These are phyloP conservation scores for Pimephales promelas DNA, from an alignment of 2,113 vertebrate species.

Conservation along the genomic window DNA sequence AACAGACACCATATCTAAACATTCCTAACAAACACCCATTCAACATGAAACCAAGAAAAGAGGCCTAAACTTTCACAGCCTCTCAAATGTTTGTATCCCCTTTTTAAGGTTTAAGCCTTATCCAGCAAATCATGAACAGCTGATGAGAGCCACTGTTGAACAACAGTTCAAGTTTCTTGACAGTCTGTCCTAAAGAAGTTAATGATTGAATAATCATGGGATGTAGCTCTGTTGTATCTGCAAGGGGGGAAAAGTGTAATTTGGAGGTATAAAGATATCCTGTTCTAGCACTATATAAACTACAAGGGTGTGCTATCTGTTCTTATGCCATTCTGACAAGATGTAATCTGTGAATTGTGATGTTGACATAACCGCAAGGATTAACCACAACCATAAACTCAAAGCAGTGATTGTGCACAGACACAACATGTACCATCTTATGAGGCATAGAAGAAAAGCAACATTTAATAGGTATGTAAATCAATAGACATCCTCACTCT, in stretches of 20 bases:
- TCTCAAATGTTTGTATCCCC: no score
- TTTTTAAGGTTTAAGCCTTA: no score
- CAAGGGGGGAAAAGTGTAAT: neutral
- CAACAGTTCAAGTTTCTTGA: neutral
- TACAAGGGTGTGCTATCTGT: neutral
- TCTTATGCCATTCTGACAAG: neutral
- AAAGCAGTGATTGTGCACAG: neutral
- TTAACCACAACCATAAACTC: neutral
- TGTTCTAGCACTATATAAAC: neutral
- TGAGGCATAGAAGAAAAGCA: conserved; percentile 45
- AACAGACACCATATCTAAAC: neutral
- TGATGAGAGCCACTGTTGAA: neutral
- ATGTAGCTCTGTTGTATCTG: neutral
- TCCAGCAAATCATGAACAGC: neutral
- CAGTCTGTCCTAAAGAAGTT: neutral
- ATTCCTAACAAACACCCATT: no score
- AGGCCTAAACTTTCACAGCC: no score
- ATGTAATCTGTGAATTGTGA: neutral
- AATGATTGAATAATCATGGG: conserved; percentile 24
- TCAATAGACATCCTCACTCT: conserved; percentile 47
- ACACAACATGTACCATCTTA: conserved; percentile 22
- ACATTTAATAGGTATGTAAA: conserved; percentile 55
- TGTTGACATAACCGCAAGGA: neutral
- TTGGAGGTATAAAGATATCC: neutral
- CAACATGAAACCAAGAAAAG: no score